Evolutionary conservation across 1,140 invertebrate species (phyloP).

Genomic region (Drosophila miranda): DNA sequence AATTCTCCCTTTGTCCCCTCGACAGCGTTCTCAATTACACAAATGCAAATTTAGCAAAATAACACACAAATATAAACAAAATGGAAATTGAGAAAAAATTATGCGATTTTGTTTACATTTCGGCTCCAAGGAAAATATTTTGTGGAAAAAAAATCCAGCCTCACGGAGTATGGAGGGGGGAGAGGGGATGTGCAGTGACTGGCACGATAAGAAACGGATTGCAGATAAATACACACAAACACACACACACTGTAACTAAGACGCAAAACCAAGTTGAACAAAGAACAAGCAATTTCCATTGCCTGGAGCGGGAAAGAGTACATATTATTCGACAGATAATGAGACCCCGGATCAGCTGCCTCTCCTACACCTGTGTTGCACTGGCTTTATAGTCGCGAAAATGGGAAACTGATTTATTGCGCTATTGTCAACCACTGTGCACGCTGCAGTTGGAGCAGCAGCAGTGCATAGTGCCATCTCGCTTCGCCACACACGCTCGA

Average conservation of each 20-base stretch:
- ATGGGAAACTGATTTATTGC: conserved; percentile 7
- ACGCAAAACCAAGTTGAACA: conserved; percentile 47
- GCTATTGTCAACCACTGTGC: conserved; percentile 56
- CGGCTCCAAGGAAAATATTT: conserved; percentile 3
- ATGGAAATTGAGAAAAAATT: not conserved
- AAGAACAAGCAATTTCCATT: conserved; percentile 18
- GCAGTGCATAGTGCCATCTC: conserved; percentile 49
- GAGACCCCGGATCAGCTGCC: not conserved
- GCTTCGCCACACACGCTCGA: conserved; percentile 34
- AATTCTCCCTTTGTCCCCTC: not conserved
- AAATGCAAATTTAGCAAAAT: conserved; percentile 11
- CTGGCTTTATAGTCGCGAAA: not conserved
- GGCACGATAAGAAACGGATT: conserved; percentile 68
- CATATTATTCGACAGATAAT: conserved; percentile 6
- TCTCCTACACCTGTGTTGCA: conserved; percentile 25
- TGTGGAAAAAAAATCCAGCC: conserved; percentile 2
- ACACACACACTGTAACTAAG: conserved; percentile 38
- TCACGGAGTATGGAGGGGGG: not conserved
- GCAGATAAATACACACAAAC: conserved; percentile 62
- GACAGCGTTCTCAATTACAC: not conserved
- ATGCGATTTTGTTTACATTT: conserved; percentile 68
- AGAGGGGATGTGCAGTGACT: conserved; percentile 40
- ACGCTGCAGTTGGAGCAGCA: conserved; percentile 56
- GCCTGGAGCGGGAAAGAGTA: conserved; percentile 3
- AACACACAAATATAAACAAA: conserved; percentile 17